phyloP scores from a whole-genome alignment of 2,888 invertebrate species.

The Gibbula magus region DNA sequence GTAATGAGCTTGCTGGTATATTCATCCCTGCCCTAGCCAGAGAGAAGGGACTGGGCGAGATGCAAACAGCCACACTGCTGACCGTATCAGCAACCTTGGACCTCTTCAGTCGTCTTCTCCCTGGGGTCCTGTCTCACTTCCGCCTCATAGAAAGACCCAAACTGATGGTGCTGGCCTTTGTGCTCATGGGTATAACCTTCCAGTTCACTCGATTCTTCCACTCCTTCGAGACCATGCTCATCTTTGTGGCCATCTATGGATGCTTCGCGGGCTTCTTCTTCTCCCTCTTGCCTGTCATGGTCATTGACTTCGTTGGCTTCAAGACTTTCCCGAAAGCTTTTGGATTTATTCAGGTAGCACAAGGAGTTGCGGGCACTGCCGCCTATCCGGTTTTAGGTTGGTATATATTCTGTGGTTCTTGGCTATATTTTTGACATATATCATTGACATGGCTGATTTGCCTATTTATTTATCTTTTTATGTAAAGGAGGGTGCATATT shows the following conservation, averaged over 20 bases:
- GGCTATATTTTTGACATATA: too few relatives aligned
- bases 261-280: conserved; percentile 26
- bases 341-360: conserved; percentile 29
- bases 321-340: conserved; percentile 25
- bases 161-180: neutral
- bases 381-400: conserved; percentile 25
- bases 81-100: conserved; percentile 23
- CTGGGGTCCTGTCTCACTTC: conserved; percentile 30
- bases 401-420: too few relatives aligned
- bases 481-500: too few relatives aligned
- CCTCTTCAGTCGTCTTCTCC: conserved; percentile 29
- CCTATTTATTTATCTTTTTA: too few relatives aligned
- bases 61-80: conserved; percentile 20
- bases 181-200: conserved; percentile 12
- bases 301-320: conserved; percentile 27
- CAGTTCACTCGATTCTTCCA: conserved; percentile 13
- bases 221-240: conserved; percentile 14
- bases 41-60: conserved; percentile 24
- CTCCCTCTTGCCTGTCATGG: conserved; percentile 21
- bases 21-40: conserved; percentile 28
- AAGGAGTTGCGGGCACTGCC: neutral
- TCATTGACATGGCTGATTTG: too few relatives aligned
- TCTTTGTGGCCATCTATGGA: conserved; percentile 1
- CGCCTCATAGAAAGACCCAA: conserved; percentile 16
- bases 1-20: neutral